phyloP scores from a whole-genome alignment of 2,888 invertebrate species.

The Anorthoa munda region DNA sequence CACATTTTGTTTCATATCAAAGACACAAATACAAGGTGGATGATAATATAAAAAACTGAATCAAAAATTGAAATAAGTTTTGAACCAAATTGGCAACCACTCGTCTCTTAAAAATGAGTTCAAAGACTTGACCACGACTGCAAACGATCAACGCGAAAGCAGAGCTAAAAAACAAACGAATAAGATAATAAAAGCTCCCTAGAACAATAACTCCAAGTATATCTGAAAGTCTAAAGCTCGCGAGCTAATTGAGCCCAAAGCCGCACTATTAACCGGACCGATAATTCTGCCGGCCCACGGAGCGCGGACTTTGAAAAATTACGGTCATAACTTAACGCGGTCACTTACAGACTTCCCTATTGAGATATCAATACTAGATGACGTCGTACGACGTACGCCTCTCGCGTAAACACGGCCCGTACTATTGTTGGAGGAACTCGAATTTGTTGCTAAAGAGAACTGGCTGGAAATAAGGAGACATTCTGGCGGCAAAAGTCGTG shows the following conservation, averaged over 20 bases:
- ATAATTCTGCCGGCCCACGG: constrained; percentile 79
- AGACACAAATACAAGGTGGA: neutral
- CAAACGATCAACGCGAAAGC: constrained; percentile 14
- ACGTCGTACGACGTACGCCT: constrained; percentile 81
- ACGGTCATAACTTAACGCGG: constrained; percentile 87
- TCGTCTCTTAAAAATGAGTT: constrained; percentile 19
- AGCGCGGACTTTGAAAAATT: constrained; percentile 87
- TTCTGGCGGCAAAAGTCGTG: neutral
- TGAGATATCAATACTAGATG: constrained; percentile 90
- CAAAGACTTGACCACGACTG: neutral
- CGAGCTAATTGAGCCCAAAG: constrained; percentile 87
- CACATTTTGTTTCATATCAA: neutral
- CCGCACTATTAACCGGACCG: constrained; percentile 82
- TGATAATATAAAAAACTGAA: neutral
- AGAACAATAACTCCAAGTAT: constrained; percentile 59
- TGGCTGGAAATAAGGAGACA: neutral
- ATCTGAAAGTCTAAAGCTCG: constrained; percentile 64
- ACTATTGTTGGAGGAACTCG: constrained; percentile 68
- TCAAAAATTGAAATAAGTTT: neutral
- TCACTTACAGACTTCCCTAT: constrained; percentile 90
- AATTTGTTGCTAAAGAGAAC: constrained; percentile 16
- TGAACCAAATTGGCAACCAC: neutral
- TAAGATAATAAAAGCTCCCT: constrained; percentile 34
- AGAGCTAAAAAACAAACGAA: constrained; percentile 23
- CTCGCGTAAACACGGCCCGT: constrained; percentile 82